Base-by-base conservation (phyloP, 2,113 vertebrate genomes). In the Boulengeromyrus knoepffleri region DNA sequence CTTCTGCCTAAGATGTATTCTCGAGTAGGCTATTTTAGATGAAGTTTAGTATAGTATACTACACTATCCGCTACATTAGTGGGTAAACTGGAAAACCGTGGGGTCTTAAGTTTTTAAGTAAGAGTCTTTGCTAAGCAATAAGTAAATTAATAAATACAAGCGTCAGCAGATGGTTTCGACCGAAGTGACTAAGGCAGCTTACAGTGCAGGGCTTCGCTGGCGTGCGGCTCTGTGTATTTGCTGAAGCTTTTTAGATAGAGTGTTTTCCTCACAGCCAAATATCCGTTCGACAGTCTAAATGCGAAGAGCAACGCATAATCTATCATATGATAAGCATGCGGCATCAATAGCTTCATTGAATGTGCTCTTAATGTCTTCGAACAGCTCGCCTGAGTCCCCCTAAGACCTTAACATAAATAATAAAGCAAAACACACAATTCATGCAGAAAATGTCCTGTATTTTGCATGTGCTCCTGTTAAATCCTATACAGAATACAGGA, bases 401-500 rank as follows among this genome's bases (percentile, higher is more conserved):
- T 56, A 42, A 88, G 10, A 36, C 17, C 49, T 7, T 49, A 15
- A 49, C 47, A 49, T 89, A 27, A n/a, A 39, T 39, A 31, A 47
- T 70, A 8, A 7, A 19, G 56, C 10, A n/a, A 89, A 89, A 89
- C n/a, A 70, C 80, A 58, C 85, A 49, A 85, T 52, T 52, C 62
- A 47, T 87, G 47, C 70, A 84, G 83, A 89, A 89, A 87, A 36
- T 87, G 42, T 52, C 70, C 70, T 36, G 19, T 47, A 12, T 24
- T 52, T 15, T 13, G 13, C 88, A 52, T 19, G 15, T 53, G n/a
- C 24, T 56, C 27, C 87, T 36, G 74, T 88, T 46, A 89, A 42
- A 91, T 58, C 50, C 12, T 47, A 50, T 58, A 50, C 49, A 58
- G 85, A 87, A 90, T 90, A 91, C 70, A 88, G 89, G 85, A 91